Conservation (phyloP, 2,888 invertebrate species). For the Portevinia maculata region DNA sequence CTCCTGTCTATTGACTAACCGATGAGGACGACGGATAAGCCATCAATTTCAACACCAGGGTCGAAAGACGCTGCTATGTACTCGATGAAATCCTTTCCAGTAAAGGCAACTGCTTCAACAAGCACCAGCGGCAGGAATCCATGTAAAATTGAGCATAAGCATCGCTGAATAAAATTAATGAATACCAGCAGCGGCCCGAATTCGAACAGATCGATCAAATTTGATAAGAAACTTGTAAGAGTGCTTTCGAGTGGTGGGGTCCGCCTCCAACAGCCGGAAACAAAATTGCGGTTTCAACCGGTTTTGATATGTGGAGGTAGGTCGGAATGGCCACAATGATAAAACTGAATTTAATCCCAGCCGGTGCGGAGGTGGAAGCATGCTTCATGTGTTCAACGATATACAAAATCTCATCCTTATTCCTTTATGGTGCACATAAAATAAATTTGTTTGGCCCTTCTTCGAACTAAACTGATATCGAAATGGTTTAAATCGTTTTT, state of each 20-base stretch:
- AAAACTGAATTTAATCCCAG: slow-evolving; percentile 68
- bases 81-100: slow-evolving; percentile 29
- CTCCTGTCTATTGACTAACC: not conserved
- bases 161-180: slow-evolving; percentile 72
- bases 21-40: slow-evolving; percentile 46
- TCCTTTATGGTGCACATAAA: slow-evolving; percentile 53
- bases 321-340: slow-evolving; percentile 45
- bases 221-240: slow-evolving; percentile 73
- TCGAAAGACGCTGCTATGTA: slow-evolving; percentile 12
- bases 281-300: slow-evolving; percentile 54
- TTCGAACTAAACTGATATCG: slow-evolving; percentile 32
- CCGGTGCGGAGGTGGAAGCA: slow-evolving; percentile 37
- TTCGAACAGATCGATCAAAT: slow-evolving; percentile 70
- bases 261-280: not conserved
- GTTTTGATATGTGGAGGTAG: slow-evolving; percentile 58
- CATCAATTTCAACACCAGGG: slow-evolving; percentile 47
- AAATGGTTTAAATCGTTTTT: slow-evolving; percentile 41
- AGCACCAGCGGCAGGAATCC: slow-evolving; percentile 1
- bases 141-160: slow-evolving; percentile 40
- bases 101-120: slow-evolving; percentile 13
- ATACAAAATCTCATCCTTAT: not conserved
- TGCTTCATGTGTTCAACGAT: slow-evolving; percentile 37
- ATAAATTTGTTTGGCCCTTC: slow-evolving; percentile 67
- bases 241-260: slow-evolving; percentile 38
- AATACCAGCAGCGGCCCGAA: slow-evolving; percentile 48